Evolutionary conservation across 1,140 invertebrate species (phyloP).

Genomic region (Drosophila repleta): DNA sequence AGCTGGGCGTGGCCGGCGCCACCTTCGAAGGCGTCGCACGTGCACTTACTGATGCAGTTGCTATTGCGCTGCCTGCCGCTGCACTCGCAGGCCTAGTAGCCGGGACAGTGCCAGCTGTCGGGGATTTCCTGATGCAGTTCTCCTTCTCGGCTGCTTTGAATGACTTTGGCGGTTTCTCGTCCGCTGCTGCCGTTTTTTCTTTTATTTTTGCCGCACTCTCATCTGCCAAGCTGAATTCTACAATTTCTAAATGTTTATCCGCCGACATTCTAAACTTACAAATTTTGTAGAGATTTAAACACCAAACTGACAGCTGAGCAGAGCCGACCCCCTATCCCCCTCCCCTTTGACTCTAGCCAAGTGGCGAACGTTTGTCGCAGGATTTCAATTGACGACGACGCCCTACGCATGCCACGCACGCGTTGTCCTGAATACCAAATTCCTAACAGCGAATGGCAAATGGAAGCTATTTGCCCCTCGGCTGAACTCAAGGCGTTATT

Average conservation of each 20-base stretch:
- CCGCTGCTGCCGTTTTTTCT: slow-evolving; percentile 26
- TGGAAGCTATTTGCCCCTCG: background rate
- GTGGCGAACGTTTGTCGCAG: background rate
- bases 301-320: slow-evolving; percentile 14
- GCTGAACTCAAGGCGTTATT: slow-evolving; percentile 38
- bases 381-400: background rate
- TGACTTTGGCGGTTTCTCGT: slow-evolving; percentile 37
- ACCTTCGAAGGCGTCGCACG: slow-evolving; percentile 20
- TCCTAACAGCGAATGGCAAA: background rate
- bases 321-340: background rate
- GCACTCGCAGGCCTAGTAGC: background rate
- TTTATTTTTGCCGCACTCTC: slow-evolving; percentile 47
- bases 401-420: slow-evolving; percentile 51
- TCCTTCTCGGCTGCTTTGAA: slow-evolving; percentile 64
- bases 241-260: slow-evolving; percentile 60
- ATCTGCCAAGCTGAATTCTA: slow-evolving; percentile 52
- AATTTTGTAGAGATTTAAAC: slow-evolving; percentile 45
- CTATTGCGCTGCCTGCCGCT: slow-evolving; percentile 1
- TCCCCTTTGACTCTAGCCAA: background rate
- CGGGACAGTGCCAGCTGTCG: background rate
- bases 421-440: slow-evolving; percentile 14
- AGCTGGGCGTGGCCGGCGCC: slow-evolving; percentile 29
- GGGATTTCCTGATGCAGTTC: slow-evolving; percentile 28
- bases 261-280: slow-evolving; percentile 58
- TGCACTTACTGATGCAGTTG: slow-evolving; percentile 3